Evolutionary conservation across 2,113 vertebrate species (phyloP).

Genomic region (Progne subis): DNA sequence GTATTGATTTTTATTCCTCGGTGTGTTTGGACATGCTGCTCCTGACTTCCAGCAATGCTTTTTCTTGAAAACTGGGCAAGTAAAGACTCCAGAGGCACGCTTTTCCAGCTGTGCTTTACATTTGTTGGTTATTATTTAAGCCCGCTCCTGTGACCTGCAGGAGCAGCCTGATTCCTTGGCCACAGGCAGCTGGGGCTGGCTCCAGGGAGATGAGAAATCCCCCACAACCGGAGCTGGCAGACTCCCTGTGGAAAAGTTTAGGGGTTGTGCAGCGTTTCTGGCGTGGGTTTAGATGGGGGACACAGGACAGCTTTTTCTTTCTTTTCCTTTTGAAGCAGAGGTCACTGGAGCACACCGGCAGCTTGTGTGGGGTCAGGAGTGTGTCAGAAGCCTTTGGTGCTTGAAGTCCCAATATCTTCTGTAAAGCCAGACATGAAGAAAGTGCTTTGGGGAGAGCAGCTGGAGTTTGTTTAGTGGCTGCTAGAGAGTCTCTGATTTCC

Average conservation of each 20-base stretch:
- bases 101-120: not conserved
- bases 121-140: not conserved
- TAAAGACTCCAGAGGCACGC: not conserved
- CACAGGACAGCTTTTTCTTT: not conserved
- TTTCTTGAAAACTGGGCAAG: not conserved
- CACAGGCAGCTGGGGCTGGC: not conserved
- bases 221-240: not conserved
- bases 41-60: not conserved
- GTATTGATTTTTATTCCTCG: not conserved
- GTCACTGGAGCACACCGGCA: not conserved
- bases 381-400: not conserved
- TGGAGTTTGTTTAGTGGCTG: not conserved
- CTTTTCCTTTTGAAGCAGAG: not conserved
- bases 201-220: not conserved
- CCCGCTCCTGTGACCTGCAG: not conserved
- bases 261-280: not conserved
- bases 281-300: not conserved
- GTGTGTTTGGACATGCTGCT: not conserved
- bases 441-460: not conserved
- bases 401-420: not conserved
- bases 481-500: fast-evolving
- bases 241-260: not conserved
- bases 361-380: not conserved
- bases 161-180: not conserved
- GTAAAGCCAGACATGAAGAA: not conserved